Base-by-base conservation (phyloP, 2,888 invertebrate genomes). In the Vandiemenella viatica region DNA sequence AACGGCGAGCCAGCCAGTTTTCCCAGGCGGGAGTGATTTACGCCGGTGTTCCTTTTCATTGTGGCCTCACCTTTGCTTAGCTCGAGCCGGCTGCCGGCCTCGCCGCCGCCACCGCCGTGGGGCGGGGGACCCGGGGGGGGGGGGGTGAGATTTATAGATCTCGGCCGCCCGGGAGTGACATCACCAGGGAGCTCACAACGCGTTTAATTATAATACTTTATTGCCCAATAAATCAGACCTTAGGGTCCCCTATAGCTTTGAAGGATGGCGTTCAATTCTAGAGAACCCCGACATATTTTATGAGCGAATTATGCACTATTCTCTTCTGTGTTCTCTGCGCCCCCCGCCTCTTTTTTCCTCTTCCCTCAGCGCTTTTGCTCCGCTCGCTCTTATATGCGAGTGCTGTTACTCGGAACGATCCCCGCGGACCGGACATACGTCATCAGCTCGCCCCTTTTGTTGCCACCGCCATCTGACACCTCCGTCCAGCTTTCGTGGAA, bases 121-220 rank as follows among this genome's bases (percentile, higher is more conserved):
- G 21, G 5, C 22, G 49, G 15, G 37, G 21, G 16, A 43, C n/a
- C n/a, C n/a, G 45, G 26, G 26, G 38, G 23, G 44, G 19, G 46
- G 7, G 44, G 60, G 62, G 54, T 51, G 56, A 67, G 67, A 68
- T 68, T 68, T 68, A 68, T 67, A 54, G 54, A 50, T 50, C 52
- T 47, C 45, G 53, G 51, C 49, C 51, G 49, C n/a, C n/a, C n/a
- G 22, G 18, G 67, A 67, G 68, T 69, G 69, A 70, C 69, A 69
- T 67, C 67, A 67, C 65, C 64, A 42, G 42, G 65, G 65, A 62
- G 57, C 58, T 65, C 67, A 64, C 65, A 64, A 66, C 68, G 74
- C 77, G 77, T 79, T 79, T 79, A 79, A 79, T 79, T 79, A 79
- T 79, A 79, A 79, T 79, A 79, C 78, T 79, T 79, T 79, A 79